Percentiles rank a stretch among this genome's conserved stretches.
Conservation (phyloP, 2,113 vertebrate species). For the Pollachius pollachius region DNA sequence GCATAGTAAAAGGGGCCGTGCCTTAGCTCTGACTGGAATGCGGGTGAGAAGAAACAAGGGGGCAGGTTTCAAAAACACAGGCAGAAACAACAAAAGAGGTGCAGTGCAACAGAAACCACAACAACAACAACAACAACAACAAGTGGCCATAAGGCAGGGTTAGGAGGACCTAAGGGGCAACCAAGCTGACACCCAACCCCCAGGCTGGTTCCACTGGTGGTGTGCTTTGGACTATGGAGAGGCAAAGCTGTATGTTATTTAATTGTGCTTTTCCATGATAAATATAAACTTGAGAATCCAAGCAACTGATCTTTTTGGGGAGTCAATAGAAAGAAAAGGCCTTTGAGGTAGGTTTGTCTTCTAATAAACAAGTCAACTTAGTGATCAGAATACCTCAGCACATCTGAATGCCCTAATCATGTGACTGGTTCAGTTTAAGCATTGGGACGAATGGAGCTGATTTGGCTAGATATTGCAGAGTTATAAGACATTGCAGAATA, state of each 20-base stretch:
- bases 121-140: too few species aligned
- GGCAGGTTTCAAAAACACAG: conserved; percentile 91
- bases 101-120: conserved; percentile 68
- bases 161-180: conserved; percentile 37
- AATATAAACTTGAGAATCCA: background rate
- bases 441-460: background rate
- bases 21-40: conserved; percentile 99
- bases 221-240: background rate
- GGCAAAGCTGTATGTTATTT: background rate
- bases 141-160: conserved; percentile 52
- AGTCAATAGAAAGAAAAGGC: background rate
- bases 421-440: background rate
- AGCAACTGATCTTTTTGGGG: background rate
- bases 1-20: conserved; percentile 99
- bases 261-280: background rate
- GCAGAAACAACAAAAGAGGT: conserved; percentile 74
- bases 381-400: conserved; percentile 7
- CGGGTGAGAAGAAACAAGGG: conserved; percentile 97
- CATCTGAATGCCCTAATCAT: conserved; percentile 17
- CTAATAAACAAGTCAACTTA: conserved; percentile 2
- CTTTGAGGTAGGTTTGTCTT: background rate
- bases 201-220: background rate
- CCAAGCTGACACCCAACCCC: conserved; percentile 22
- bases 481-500: background rate
- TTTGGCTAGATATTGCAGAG: background rate